phyloP scores from a whole-genome alignment of 2,797 vertebrate species.

The Lepus oiostolus region DNA sequence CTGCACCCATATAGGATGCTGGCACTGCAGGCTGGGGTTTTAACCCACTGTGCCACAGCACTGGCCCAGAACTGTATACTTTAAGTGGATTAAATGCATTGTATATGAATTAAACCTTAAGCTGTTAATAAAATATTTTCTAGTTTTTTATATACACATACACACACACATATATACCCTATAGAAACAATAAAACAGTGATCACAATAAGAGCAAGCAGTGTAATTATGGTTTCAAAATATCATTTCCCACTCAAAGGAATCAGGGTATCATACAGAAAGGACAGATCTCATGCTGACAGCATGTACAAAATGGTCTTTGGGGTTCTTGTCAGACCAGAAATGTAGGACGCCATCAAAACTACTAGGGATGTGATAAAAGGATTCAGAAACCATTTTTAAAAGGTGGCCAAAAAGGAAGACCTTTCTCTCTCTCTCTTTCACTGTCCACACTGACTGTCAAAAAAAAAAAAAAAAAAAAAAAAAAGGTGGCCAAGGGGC shows the following conservation, averaged over 20 bases:
- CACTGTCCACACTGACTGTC: no score
- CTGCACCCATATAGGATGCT: no score
- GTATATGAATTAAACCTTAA: background rate
- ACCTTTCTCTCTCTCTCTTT: no score
- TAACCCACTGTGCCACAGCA: no score
- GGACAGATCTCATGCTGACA: background rate
- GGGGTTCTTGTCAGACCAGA: background rate
- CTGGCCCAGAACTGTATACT: background rate
- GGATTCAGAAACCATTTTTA: background rate
- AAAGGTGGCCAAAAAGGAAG: no score
- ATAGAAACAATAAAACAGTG: background rate
- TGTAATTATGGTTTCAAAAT: background rate
- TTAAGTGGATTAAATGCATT: background rate
- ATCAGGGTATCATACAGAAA: background rate
- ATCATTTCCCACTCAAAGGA: background rate
- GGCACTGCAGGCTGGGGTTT: no score
- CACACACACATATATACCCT: background rate
- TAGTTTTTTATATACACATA: background rate
- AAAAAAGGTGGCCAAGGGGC: no score
- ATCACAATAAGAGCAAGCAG: background rate
- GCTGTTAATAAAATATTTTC: background rate
- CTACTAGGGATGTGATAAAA: background rate
- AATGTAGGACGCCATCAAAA: background rate
- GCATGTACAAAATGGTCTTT: background rate
- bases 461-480: no score